Conservation (phyloP, 2,888 invertebrate species). For the Cheilosia impressa region DNA sequence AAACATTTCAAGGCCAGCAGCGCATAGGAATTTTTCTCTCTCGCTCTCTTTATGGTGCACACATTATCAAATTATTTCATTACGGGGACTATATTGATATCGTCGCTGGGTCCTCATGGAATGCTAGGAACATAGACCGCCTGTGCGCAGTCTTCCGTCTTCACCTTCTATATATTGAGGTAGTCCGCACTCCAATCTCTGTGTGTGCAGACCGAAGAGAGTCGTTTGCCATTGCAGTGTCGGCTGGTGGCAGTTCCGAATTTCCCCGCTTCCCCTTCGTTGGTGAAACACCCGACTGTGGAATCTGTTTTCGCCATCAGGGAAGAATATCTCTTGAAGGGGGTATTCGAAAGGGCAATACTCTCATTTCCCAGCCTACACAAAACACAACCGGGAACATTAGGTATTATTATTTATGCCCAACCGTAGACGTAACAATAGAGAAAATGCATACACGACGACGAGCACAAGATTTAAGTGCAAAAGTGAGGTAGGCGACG, state of each 20-base stretch:
- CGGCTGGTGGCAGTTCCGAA: constrained; percentile 1
- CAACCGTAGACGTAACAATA: constrained; percentile 59
- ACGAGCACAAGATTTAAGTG: constrained; percentile 31
- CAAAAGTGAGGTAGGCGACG: constrained; percentile 19
- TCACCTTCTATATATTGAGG: background rate
- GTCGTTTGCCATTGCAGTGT: background rate
- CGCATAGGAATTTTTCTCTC: constrained; percentile 60
- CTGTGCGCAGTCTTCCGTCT: constrained; percentile 43
- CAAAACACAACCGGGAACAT: constrained; percentile 31
- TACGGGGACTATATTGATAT: constrained; percentile 63
- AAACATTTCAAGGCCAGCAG: constrained; percentile 71
- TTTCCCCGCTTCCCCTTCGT: constrained; percentile 12
- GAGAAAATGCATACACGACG: constrained; percentile 27
- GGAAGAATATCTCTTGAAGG: constrained; percentile 10
- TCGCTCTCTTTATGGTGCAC: constrained; percentile 65
- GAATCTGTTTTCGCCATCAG: constrained; percentile 24
- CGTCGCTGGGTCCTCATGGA: constrained; percentile 43
- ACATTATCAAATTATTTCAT: constrained; percentile 73
- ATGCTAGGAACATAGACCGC: background rate
- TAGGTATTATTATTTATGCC: constrained; percentile 69
- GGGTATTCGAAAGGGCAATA: constrained; percentile 68
- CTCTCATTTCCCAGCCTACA: constrained; percentile 67
- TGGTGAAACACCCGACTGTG: constrained; percentile 56
- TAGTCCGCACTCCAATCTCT: background rate
- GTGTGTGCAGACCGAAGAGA: constrained; percentile 38